These are phyloP conservation scores for Helicoverpa armigera DNA, from an alignment of 1,140 invertebrate species.

Conservation along the genomic window DNA sequence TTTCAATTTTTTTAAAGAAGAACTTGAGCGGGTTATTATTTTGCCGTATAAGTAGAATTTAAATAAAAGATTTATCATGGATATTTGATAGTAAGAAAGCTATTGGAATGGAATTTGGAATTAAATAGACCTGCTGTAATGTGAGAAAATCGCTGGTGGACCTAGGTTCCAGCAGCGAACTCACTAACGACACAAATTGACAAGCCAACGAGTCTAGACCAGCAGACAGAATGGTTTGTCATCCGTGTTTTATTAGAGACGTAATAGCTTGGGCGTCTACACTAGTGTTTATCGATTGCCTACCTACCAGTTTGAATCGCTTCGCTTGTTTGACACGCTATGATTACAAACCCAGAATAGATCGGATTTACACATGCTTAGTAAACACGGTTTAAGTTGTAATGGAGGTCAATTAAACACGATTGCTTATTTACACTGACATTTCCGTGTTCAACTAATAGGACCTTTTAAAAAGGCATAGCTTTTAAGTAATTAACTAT, in stretches of 20 bases:
- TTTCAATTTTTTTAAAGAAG: too few relatives aligned
- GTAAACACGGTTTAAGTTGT: slow-evolving; percentile 11
- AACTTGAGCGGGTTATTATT: too few relatives aligned
- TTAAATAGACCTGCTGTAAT: not conserved
- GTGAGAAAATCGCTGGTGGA: not conserved
- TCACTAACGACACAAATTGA: slow-evolving; percentile 37
- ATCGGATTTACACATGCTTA: slow-evolving; percentile 15
- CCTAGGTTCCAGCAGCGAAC: not conserved
- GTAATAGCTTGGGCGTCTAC: slow-evolving; percentile 36
- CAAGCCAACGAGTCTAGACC: slow-evolving; percentile 34
- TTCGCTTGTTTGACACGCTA: slow-evolving; percentile 22
- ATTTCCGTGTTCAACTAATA: not conserved
- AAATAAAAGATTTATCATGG: too few relatives aligned
- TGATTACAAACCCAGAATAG: slow-evolving; percentile 8
- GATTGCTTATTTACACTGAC: not conserved
- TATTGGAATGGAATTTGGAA: too few relatives aligned
- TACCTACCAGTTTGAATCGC: slow-evolving; percentile 11
- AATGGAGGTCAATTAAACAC: not conserved
- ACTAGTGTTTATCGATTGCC: slow-evolving; percentile 42
- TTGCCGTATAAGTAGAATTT: too few relatives aligned
- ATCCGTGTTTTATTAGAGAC: slow-evolving; percentile 41
- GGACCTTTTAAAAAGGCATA: not conserved
- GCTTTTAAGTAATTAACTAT: too few relatives aligned
- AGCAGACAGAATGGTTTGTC: slow-evolving; percentile 39
- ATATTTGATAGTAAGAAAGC: too few relatives aligned